Conservation (phyloP, 2,113 vertebrate species). For the Fregata magnificens region DNA sequence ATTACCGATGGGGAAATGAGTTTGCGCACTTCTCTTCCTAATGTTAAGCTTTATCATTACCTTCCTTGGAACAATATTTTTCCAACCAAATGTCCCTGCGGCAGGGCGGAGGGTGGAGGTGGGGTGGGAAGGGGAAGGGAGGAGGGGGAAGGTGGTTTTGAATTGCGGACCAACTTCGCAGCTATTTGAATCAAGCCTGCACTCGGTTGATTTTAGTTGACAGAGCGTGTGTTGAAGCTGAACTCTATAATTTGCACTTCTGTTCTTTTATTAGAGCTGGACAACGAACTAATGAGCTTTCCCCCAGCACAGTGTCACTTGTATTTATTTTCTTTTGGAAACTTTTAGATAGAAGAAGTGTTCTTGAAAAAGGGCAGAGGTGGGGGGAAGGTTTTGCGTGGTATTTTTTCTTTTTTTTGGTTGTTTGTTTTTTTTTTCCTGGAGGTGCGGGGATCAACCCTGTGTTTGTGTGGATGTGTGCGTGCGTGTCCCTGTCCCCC, state of each 20-base stretch:
- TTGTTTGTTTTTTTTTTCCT: neutral
- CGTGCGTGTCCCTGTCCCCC: neutral
- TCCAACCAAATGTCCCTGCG: conserved; percentile 70
- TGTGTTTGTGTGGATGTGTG: neutral
- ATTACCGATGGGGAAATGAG: conserved; percentile 79
- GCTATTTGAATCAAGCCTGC: conserved; percentile 80
- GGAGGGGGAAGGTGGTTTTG: neutral
- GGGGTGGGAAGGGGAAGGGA: conserved; percentile 26
- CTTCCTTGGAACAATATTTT: conserved; percentile 79
- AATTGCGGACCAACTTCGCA: conserved; percentile 70
- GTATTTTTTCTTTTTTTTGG: neutral
- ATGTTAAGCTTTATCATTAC: conserved; percentile 75
- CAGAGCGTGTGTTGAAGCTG: conserved; percentile 88
- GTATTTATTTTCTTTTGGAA: conserved; percentile 87
- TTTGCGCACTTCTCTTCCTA: conserved; percentile 72
- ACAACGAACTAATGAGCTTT: conserved; percentile 92
- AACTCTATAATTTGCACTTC: conserved; percentile 89
- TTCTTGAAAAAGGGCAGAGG: conserved; percentile 21
- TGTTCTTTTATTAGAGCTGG: conserved; percentile 90
- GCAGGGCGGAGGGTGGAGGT: conserved; percentile 21
- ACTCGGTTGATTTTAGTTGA: conserved; percentile 86
- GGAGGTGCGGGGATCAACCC: neutral
- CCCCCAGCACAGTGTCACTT: conserved; percentile 86
- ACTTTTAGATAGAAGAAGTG: conserved; percentile 70
- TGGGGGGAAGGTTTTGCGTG: neutral